Evolutionary conservation across 1,140 invertebrate species (phyloP).

Genomic region (Caenorhabditis brenneri): DNA sequence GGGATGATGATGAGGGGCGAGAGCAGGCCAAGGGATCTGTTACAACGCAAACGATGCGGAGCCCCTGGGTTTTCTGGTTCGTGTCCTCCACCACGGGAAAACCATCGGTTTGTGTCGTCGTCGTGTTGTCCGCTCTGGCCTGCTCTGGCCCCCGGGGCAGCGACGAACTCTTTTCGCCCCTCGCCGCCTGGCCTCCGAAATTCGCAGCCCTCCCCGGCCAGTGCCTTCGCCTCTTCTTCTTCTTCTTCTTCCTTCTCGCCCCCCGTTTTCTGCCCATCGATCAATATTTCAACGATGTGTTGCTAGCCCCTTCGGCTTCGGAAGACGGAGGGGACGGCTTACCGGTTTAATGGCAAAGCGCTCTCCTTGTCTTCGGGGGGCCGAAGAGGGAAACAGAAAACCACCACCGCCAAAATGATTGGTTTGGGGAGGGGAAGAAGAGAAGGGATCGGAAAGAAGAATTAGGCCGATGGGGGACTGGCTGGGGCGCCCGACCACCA

Average conservation of each 20-base stretch:
- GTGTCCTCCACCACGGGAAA: too few species aligned
- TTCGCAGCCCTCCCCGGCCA: not conserved
- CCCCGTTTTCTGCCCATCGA: too few species aligned
- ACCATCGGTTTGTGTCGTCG: not conserved
- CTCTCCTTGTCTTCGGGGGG: not conserved
- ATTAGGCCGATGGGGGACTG: not conserved
- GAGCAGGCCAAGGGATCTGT: not conserved
- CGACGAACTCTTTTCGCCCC: not conserved
- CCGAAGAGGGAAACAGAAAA: too few species aligned
- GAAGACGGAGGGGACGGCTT: not conserved
- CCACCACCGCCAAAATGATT: not conserved
- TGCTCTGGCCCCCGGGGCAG: constrained; percentile 35
- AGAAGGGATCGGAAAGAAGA: not conserved
- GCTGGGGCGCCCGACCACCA: not conserved
- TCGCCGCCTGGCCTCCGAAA: constrained; percentile 35
- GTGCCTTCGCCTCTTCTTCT: not conserved
- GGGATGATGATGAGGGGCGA: not conserved
- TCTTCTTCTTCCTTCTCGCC: not conserved
- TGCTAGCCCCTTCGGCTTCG: not conserved
- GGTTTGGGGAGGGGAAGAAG: too few species aligned
- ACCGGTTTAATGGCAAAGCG: constrained; percentile 30
- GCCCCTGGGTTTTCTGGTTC: not conserved
- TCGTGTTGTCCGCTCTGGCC: not conserved
- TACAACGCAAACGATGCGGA: too few species aligned
- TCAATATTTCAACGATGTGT: constrained; percentile 37